Conservation (phyloP, 1,140 invertebrate genomes). For the Wiebesia pumilae region DNA sequence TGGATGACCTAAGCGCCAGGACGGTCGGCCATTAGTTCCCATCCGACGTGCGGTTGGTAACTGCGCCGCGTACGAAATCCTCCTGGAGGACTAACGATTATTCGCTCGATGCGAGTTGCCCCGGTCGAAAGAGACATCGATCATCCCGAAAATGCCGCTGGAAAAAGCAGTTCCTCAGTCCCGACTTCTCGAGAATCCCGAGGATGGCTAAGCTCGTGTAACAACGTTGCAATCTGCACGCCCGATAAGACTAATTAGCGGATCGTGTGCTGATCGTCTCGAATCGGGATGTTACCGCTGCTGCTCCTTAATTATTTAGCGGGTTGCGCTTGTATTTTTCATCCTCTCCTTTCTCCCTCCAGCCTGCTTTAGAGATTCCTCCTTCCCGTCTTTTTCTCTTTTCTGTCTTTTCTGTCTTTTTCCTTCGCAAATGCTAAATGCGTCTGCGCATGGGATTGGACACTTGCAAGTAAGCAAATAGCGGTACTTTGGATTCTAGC, state of each 20-base stretch:
- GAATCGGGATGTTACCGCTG: neutral
- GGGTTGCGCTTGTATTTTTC: neutral
- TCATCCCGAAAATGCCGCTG: slow-evolving; percentile 17
- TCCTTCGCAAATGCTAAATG: neutral
- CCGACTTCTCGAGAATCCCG: neutral
- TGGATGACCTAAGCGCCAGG: slow-evolving; percentile 40
- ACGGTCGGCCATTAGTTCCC: slow-evolving; percentile 42
- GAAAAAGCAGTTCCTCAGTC: neutral
- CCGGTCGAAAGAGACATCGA: slow-evolving; percentile 43
- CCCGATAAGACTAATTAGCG: slow-evolving; percentile 40
- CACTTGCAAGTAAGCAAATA: neutral
- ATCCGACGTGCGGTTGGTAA: neutral
- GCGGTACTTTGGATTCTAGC: neutral
- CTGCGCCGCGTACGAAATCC: neutral
- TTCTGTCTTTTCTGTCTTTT: neutral
- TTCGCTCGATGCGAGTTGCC: slow-evolving; percentile 18
- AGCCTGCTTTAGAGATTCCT: neutral
- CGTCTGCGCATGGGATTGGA: neutral
- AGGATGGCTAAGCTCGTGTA: neutral
- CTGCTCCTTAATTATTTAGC: slow-evolving; percentile 32
- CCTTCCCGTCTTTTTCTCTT: too few relatives aligned
- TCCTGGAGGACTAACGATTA: slow-evolving; percentile 38
- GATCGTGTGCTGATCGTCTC: slow-evolving; percentile 29
- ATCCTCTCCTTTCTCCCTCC: neutral
- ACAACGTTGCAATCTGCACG: neutral